Base-by-base conservation (phyloP, 2,797 vertebrate species). In the Anabas testudineus region DNA sequence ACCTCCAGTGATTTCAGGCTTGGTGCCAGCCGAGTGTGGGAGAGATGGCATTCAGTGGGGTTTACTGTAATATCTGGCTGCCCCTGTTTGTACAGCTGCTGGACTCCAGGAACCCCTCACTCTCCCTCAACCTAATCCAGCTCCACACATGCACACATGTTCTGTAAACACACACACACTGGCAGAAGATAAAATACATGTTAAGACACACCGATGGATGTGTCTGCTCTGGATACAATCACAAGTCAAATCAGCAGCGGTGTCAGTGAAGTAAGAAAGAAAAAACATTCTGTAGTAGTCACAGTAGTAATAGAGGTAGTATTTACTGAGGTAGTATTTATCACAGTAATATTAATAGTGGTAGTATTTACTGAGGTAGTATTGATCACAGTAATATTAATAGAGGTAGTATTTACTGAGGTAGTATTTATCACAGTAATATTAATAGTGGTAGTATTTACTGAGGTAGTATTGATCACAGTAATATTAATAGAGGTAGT, bases 71-170 rank as follows among this genome's bases (percentile, higher is more conserved):
- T 89, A 91, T 89, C 76, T 83, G 74, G 24, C 82, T 76, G 85
- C 58, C 43, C 56, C 67, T 94, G 92, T 92, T 93, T 95, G 87
- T 74, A 89, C 92, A 94, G 93, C 93, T 94, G 94, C 83, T 84
- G 88, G 83, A 83, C 89, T 88, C 73, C 80, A 87, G 79, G 80
- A 86, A 81, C 83, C 88, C 80, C 86, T 74, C 70, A 86, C 76
- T 82, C 83, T 77, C 83, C 63, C 61, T 75, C 76, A 68, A 57
- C 61, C 62, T 89, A 72, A 76, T 78, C 63, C 63, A 56, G 14
- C 48, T 73, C 6, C 13, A 30, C 45, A 60, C 43, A 47, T 48
- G 56, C 14, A 49, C 43, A 67, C 30, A 64, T 66, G 34, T 5
- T 5, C 32, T 6, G 32, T 32, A 34, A 5, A 42, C 48, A 48